Conservation (phyloP, 1,140 invertebrate genomes). For the Stenopsyche tienmushanensis region DNA sequence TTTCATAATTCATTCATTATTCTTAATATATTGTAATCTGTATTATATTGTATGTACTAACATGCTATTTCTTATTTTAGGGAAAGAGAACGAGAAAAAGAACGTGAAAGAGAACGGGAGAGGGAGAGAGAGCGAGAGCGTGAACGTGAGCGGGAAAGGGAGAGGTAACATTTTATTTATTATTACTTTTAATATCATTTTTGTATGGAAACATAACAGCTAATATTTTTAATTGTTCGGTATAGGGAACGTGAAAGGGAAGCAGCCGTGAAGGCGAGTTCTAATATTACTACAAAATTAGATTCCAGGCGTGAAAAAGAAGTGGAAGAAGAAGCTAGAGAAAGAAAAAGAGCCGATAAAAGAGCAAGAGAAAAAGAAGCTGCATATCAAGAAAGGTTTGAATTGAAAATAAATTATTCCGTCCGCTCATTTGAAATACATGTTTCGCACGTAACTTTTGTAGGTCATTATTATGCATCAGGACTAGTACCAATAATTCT, state of each 20-base stretch:
- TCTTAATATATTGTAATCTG: too few relatives aligned
- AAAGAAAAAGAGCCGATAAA: conserved; percentile 87
- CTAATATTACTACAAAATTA: conserved; percentile 37
- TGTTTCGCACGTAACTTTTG: too few relatives aligned
- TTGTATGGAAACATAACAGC: background rate
- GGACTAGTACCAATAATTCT: too few relatives aligned
- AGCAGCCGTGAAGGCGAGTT: conserved; percentile 31
- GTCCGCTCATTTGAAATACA: too few relatives aligned
- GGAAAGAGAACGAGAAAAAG: conserved; percentile 52
- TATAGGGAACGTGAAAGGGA: conserved; percentile 44
- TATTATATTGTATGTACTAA: background rate
- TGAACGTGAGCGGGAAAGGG: conserved; percentile 39
- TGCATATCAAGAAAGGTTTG: conserved; percentile 86
- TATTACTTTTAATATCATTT: background rate
- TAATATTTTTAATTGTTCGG: conserved; percentile 14
- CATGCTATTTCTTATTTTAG: background rate
- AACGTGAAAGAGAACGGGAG: conserved; percentile 54
- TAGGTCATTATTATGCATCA: too few relatives aligned
- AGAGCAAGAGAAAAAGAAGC: conserved; percentile 91
- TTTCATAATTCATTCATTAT: too few relatives aligned
- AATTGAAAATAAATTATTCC: too few relatives aligned
- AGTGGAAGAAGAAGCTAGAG: conserved; percentile 87
- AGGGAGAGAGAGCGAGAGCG: conserved; percentile 43
- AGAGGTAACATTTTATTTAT: conserved; percentile 19
- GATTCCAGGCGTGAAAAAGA: conserved; percentile 73